Conservation (phyloP, 92 coral and sea anemone genomes). For the Palythoa heliodiscus region DNA sequence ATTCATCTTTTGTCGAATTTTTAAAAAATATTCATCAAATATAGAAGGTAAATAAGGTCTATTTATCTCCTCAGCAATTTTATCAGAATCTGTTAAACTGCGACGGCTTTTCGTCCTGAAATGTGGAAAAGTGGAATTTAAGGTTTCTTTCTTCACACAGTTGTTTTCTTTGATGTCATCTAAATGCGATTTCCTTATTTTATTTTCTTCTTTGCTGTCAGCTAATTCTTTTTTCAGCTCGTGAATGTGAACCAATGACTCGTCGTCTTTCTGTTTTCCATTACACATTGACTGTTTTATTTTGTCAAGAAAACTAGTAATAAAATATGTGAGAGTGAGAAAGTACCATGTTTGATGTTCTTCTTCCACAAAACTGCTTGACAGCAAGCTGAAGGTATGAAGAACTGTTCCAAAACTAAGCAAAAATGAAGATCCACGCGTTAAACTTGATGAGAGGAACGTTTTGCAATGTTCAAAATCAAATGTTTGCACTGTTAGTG, state of each 20-base stretch:
- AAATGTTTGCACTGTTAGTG: neutral
- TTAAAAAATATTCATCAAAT: neutral
- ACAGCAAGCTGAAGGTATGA: conserved; percentile 77
- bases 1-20: neutral
- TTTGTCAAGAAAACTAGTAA: conserved; percentile 51
- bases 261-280: neutral
- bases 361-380: conserved; percentile 97
- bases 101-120: neutral
- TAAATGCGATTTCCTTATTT: neutral
- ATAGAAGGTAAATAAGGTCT: neutral
- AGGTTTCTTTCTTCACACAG: neutral
- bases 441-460: conserved; percentile 36
- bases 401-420: conserved; percentile 55
- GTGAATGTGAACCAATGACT: neutral
- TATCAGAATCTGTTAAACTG: neutral
- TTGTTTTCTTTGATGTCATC: neutral
- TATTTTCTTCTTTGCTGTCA: neutral
- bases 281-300: neutral
- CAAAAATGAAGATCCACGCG: conserved; percentile 12
- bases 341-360: conserved; percentile 98
- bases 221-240: neutral
- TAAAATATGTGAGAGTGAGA: conserved; percentile 66
- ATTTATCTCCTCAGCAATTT: neutral
- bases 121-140: neutral
- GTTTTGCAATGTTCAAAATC: neutral